phyloP scores from a whole-genome alignment of 2,888 invertebrate species.

The Hecatera dysodea region DNA sequence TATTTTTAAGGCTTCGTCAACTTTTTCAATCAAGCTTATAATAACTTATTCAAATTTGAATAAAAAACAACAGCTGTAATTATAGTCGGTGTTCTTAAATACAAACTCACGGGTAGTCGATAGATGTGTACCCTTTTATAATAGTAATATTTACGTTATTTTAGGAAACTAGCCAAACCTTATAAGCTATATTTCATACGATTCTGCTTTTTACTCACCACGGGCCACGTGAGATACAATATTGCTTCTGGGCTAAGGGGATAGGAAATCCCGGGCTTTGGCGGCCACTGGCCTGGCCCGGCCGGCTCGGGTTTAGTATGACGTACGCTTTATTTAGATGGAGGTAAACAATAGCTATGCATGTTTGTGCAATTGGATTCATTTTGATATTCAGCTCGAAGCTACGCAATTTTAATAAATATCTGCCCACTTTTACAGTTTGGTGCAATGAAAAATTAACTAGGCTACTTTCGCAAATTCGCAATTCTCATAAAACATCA shows the following conservation, averaged over 20 bases:
- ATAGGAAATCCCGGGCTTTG: conserved; percentile 39
- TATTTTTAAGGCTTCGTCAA: too few relatives aligned
- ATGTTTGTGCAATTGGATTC: not conserved
- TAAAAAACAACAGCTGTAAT: too few relatives aligned
- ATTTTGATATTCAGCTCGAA: not conserved
- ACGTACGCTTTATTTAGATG: conserved; percentile 2
- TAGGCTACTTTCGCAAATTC: not conserved
- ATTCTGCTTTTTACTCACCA: conserved; percentile 9
- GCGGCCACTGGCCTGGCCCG: conserved; percentile 12
- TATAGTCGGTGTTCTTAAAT: not conserved
- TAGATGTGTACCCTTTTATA: not conserved
- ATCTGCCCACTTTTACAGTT: not conserved
- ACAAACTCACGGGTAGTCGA: not conserved
- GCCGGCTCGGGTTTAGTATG: not conserved
- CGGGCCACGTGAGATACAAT: conserved; percentile 16
- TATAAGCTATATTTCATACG: not conserved
- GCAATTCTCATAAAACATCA: not conserved
- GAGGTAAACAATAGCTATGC: not conserved
- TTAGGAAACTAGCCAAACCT: conserved; percentile 1
- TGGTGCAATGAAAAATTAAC: not conserved
- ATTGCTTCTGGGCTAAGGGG: conserved; percentile 36
- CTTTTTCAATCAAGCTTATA: not conserved
- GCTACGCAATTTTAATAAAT: not conserved
- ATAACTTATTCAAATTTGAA: not conserved
- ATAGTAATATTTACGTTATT: not conserved